Evolutionary conservation across 2,888 invertebrate genomes (phyloP), one percentile per base, ranked within the genome.

Genomic region (Campopleginae sp.): DNA sequence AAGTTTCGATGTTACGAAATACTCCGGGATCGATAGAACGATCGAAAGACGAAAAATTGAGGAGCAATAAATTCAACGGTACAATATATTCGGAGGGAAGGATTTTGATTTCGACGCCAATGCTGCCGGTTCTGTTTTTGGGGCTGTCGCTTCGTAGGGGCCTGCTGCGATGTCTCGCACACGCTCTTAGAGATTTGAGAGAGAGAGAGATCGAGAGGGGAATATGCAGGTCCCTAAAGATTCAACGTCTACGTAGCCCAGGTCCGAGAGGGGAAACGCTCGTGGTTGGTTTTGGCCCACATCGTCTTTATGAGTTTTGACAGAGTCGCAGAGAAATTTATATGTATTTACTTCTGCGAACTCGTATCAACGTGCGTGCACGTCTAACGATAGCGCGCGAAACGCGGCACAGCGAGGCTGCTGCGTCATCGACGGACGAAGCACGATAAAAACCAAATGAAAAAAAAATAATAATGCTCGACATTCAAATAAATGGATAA

Each of bases 61-160:
- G 17, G 7, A n/a, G 33, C 31, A 33, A 70, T n/a, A 70, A 51
- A 44, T 31, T 2, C 38, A 19, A 23, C 3, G 12, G 27, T 8
- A 23, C 3, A 7, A 17, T 8, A 10, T 71, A 51, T 51, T 71
- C 27, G 12, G 38, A 27, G n/a, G 1, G 42, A 14, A 14, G 12
- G 31, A 42, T n/a, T 44, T 54, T 38, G n/a, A 48, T 68, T 38
- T 74, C 78, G 80, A 84, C 83, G 83, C 83, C 86, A 86, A 63
- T 84, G 84, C 61, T 61, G 42, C 38, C 46, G 23, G 7, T 48
- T 48, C 46, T 75, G 61, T 61, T 75, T 70, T 70, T 51, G 70
- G 51, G 72, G 48, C 63, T 72, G 54, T 58, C 54, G 54, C 27
- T 38, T 38, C 27, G 54, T 27, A 58, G 23, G 54, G 27, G 31